Evolutionary conservation across 2,797 vertebrate species (phyloP).

Genomic region (Percopsis omiscomaycus): DNA sequence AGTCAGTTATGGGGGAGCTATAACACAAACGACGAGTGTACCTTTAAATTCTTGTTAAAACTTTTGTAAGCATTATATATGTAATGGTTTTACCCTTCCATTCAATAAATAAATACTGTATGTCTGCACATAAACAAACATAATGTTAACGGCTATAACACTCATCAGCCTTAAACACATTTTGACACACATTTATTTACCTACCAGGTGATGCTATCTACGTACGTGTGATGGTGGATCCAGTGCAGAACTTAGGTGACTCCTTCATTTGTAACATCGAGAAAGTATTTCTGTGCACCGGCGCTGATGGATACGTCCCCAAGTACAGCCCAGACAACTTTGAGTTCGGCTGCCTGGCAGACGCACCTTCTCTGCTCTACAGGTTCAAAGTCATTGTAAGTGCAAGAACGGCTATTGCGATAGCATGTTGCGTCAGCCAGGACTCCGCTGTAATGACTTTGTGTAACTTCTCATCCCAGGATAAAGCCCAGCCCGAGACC

Average conservation of each 20-base stretch:
- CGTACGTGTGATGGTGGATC: constrained; percentile 94
- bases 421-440: not conserved
- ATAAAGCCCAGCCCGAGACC: constrained; percentile 95
- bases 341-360: constrained; percentile 94
- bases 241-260: constrained; percentile 93
- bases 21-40: too few species aligned
- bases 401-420: not conserved
- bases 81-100: too few species aligned
- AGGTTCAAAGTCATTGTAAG: constrained; percentile 96
- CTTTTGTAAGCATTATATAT: too few species aligned
- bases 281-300: constrained; percentile 95
- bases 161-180: not conserved
- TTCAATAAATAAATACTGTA: too few species aligned
- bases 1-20: too few species aligned
- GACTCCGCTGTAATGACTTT: not conserved
- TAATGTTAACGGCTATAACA: not conserved
- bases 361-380: constrained; percentile 89
- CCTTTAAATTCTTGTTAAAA: too few species aligned
- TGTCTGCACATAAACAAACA: constrained; percentile 3
- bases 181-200: not conserved
- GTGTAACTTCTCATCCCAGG: constrained; percentile 66
- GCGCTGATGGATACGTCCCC: constrained; percentile 93
- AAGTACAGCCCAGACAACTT: constrained; percentile 89
- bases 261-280: constrained; percentile 95
- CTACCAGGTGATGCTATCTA: constrained; percentile 87